These are phyloP conservation scores for Hippoglossus hippoglossus DNA, from an alignment of 2,797 vertebrate species.

Conservation along the genomic window DNA sequence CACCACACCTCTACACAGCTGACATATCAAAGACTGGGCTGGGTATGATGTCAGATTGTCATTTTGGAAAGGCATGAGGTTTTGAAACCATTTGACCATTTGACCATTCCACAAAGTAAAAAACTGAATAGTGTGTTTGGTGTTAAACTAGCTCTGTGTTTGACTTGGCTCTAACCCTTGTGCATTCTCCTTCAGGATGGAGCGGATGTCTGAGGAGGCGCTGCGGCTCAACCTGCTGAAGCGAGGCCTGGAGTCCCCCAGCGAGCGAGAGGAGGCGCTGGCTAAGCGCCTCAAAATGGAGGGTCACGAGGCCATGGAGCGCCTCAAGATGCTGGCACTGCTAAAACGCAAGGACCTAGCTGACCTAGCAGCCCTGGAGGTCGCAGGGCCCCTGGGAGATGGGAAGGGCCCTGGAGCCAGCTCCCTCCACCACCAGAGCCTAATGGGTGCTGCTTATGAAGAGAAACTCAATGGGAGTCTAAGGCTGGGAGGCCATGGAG, in stretches of 20 bases:
- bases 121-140: too few species aligned
- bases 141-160: background rate
- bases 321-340: slow-evolving; percentile 95
- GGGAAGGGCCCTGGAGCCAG: slow-evolving; percentile 79
- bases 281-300: slow-evolving; percentile 96
- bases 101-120: too few species aligned
- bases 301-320: slow-evolving; percentile 96
- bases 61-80: too few species aligned
- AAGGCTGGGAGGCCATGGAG: slow-evolving; percentile 75
- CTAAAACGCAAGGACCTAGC: slow-evolving; percentile 95
- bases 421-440: slow-evolving; percentile 72
- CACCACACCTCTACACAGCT: too few species aligned
- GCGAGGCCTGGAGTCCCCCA: slow-evolving; percentile 88
- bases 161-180: slow-evolving; percentile 3
- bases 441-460: slow-evolving; percentile 84
- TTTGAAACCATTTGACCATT: too few species aligned
- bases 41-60: too few species aligned
- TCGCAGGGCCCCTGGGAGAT: slow-evolving; percentile 74
- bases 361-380: slow-evolving; percentile 79
- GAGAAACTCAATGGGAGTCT: slow-evolving; percentile 94
- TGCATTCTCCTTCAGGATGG: slow-evolving; percentile 82
- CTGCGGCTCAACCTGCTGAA: slow-evolving; percentile 94
- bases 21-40: too few species aligned
- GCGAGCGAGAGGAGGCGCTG: slow-evolving; percentile 91
- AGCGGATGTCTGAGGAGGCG: slow-evolving; percentile 94